Evolutionary conservation across 2,797 vertebrate species (phyloP).

Genomic region (Antrozous pallidus): DNA sequence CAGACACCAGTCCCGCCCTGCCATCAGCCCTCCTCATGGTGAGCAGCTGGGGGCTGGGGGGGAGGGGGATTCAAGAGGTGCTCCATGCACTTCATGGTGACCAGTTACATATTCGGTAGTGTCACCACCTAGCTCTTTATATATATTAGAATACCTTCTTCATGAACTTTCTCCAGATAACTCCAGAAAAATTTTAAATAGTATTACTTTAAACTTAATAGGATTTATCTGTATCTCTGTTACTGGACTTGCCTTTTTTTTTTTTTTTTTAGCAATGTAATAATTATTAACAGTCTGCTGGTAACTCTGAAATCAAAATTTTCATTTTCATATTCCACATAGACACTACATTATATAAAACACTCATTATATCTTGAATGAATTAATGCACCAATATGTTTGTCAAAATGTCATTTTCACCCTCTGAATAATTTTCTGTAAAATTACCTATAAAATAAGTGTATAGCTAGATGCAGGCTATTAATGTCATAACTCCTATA

Average conservation of each 20-base stretch:
- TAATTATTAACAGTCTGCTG: neutral
- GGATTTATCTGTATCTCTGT: neutral
- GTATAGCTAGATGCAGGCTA: neutral
- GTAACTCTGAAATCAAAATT: neutral
- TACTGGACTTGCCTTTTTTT: neutral
- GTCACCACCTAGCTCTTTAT: too few relatives aligned
- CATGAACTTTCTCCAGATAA: neutral
- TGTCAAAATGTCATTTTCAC: neutral
- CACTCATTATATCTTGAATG: neutral
- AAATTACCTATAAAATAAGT: neutral
- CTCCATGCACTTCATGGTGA: too few relatives aligned
- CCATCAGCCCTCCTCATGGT: too few relatives aligned
- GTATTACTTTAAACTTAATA: neutral
- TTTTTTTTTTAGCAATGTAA: neutral
- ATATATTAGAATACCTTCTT: neutral
- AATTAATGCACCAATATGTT: neutral
- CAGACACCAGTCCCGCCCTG: too few relatives aligned
- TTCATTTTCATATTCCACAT: slow-evolving; percentile 15
- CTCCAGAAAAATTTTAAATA: neutral
- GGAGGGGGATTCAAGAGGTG: too few relatives aligned
- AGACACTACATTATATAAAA: neutral
- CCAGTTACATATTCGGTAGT: too few relatives aligned
- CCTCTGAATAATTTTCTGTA: neutral
- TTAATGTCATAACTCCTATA: neutral
- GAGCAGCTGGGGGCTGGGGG: too few relatives aligned